Base-by-base conservation (phyloP, 1,140 invertebrate species). In the Drosophila nigromelanica region DNA sequence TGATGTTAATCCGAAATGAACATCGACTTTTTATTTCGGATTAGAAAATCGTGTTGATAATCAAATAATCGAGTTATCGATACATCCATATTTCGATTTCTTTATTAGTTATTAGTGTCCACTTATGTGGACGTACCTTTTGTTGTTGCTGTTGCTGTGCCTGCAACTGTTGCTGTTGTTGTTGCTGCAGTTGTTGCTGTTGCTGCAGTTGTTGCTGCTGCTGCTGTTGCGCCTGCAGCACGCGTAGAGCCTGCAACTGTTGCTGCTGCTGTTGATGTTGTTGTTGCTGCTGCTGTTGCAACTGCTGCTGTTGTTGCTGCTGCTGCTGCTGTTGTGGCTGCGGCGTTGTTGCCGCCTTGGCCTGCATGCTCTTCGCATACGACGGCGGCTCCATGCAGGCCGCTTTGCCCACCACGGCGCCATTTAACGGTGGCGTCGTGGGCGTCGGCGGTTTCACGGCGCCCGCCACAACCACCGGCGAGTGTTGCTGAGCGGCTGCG, bases 351-450 rank as follows among this genome's bases (percentile, higher is more conserved):
- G 78, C 95, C n/a, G 96, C 95, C 69, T 93, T 93, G 6, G 96
- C 97, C 91, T 98, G 97, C 95, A 98, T 97, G 5, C 96, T 97
- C 64, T 96, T 97, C 1, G 97, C 96, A 90, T 98, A 98, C 89
- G 97, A 98, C 0, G 97, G 97, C 0, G 97, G 97, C 90, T 98
- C 97, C 6, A 96, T 97, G 15, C 96, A 97, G 7, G 96, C 97
- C 94, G 61, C 94, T 92, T 43, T 91, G 51, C 55, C 76, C 14
- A 74, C 72, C 52, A 86, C 86, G 10, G 52, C 77, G 27, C 81
- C 81, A 47, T 78, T 90, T n/a, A 92, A 63, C 1, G 94, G 94
- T n/a, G 94, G 92, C 52, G 95, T 91, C 63, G 94, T 92, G 54
- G 94, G 91, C 30, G 93, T 92, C 8, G 93, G 93, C 10, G 95